Evolutionary conservation across 2,113 vertebrate species (phyloP).

Genomic region (Serinus canaria): DNA sequence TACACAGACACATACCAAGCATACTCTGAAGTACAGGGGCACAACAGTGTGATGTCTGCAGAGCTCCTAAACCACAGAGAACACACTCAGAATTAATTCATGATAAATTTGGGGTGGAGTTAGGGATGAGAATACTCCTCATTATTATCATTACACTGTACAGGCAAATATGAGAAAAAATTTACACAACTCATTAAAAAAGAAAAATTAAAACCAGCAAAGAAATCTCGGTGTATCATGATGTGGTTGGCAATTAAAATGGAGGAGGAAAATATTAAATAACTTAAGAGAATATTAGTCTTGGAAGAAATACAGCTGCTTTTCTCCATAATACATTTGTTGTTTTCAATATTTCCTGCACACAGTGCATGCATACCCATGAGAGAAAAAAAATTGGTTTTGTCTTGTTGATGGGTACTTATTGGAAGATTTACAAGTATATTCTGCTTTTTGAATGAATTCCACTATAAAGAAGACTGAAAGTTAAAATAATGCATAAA

Average conservation of each 20-base stretch:
- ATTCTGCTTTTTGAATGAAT: neutral
- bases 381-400: neutral
- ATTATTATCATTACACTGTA: neutral
- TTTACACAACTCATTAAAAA: neutral
- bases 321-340: neutral
- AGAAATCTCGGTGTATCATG: neutral
- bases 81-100: neutral
- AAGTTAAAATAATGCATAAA: conserved; percentile 8
- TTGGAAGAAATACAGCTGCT: neutral
- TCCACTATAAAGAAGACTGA: neutral
- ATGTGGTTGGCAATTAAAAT: neutral
- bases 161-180: neutral
- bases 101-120: neutral
- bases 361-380: neutral
- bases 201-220: neutral
- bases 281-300: neutral
- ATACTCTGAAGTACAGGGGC: neutral
- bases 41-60: neutral
- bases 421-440: neutral
- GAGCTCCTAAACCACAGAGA: neutral
- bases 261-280: neutral
- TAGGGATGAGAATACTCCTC: neutral
- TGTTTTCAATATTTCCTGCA: neutral
- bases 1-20: neutral
- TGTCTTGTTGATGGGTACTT: neutral